A percentile compares a stretch with the other conserved stretches of the same genome.
Conservation (phyloP, 2,113 vertebrate genomes). For the Halichoerus grypus region DNA sequence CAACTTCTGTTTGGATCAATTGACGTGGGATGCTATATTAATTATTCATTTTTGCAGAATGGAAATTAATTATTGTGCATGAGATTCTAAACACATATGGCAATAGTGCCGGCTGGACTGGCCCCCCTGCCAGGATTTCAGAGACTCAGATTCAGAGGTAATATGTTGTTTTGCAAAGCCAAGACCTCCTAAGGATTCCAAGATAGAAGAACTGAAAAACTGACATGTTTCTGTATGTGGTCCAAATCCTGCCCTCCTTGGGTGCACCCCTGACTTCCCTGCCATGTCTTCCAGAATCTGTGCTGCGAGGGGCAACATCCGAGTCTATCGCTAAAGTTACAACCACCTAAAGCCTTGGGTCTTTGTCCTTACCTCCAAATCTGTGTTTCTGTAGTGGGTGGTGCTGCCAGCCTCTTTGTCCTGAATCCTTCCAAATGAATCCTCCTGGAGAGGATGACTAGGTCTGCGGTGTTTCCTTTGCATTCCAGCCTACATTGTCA, state of each 20-base stretch:
- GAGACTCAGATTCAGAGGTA: constrained; percentile 90
- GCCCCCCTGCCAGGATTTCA: constrained; percentile 88
- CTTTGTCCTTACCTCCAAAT: constrained; percentile 43
- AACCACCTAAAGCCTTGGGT: constrained; percentile 64
- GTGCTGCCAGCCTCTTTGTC: constrained; percentile 67
- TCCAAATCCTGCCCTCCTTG: constrained; percentile 83
- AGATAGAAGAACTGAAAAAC: constrained; percentile 89
- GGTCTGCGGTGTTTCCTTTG: fast-evolving
- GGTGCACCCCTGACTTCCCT: constrained; percentile 50
- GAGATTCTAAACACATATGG: constrained; percentile 92
- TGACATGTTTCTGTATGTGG: constrained; percentile 87
- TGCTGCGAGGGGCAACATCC: constrained; percentile 52
- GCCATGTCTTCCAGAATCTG: constrained; percentile 73
- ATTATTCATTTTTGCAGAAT: constrained; percentile 91
- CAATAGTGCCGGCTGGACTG: constrained; percentile 87
- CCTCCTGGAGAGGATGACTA: neutral
- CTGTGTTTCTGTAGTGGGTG: constrained; percentile 64
- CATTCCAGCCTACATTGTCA: fast-evolving
- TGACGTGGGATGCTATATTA: constrained; percentile 86
- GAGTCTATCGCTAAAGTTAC: constrained; percentile 71
- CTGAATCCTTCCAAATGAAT: constrained; percentile 66
- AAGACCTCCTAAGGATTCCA: constrained; percentile 91
- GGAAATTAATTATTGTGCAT: constrained; percentile 92
- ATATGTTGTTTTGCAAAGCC: constrained; percentile 88
- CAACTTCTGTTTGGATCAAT: constrained; percentile 84